Percentiles rank a stretch among this genome's conserved stretches.
These are phyloP conservation scores for Anguilla anguilla DNA, from an alignment of 2,797 vertebrate species.

Conservation along the genomic window DNA sequence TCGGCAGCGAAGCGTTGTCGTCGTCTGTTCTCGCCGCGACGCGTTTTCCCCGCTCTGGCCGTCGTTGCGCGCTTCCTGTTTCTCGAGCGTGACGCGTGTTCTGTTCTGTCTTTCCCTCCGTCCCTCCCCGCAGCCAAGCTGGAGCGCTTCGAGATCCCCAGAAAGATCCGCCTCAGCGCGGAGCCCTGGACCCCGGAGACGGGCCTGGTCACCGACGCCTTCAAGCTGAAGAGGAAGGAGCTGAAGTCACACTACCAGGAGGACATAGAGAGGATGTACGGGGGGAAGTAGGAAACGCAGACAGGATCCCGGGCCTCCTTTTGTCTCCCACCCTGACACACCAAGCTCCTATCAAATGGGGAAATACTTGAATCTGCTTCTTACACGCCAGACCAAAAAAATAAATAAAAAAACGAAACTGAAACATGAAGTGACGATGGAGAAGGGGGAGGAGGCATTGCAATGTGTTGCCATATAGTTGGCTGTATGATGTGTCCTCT, in stretches of 20 bases:
- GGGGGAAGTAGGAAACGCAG: conserved; percentile 72
- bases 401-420: not conserved
- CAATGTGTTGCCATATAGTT: not conserved
- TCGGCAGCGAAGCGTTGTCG: not conserved
- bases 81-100: not conserved
- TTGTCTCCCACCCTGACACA: not conserved
- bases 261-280: conserved; percentile 86
- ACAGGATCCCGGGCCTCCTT: not conserved
- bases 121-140: conserved; percentile 73
- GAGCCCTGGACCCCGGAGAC: conserved; percentile 87
- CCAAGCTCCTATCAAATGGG: conserved; percentile 2
- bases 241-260: conserved; percentile 84
- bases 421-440: not conserved
- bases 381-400: conserved; percentile 11
- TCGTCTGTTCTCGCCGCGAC: not conserved
- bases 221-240: conserved; percentile 88
- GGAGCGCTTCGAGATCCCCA: conserved; percentile 84
- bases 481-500: not conserved
- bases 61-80: not conserved
- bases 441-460: not conserved
- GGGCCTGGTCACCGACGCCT: conserved; percentile 85
- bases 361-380: conserved; percentile 17
- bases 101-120: not conserved
- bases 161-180: conserved; percentile 82
- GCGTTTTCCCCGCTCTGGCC: not conserved